These are phyloP conservation scores for Idaea dimidiata DNA, from an alignment of 2,888 invertebrate genomes.

Conservation along the genomic window DNA sequence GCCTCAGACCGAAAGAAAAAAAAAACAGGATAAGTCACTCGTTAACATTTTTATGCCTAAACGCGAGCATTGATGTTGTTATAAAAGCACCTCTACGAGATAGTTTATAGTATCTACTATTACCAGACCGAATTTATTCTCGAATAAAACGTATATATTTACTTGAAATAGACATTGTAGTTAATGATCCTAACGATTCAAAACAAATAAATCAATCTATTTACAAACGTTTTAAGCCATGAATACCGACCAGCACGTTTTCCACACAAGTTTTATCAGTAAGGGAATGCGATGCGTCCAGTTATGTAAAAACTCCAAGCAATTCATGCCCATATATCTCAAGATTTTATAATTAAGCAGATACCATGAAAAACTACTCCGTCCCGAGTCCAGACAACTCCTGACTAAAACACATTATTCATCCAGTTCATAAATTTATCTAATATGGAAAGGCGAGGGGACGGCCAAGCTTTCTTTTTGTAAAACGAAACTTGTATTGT, in stretches of 20 bases:
- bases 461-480: neutral
- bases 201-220: conserved; percentile 1
- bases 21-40: too few species aligned
- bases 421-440: neutral
- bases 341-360: conserved; percentile 29
- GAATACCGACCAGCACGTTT: neutral
- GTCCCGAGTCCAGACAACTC: neutral
- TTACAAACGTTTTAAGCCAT: neutral
- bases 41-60: too few species aligned
- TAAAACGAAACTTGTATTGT: neutral
- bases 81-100: too few species aligned
- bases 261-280: neutral
- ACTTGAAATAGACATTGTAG: neutral
- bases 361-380: conserved; percentile 18
- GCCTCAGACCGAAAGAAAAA: too few species aligned
- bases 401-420: neutral
- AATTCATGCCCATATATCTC: conserved; percentile 17
- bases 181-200: neutral
- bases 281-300: conserved; percentile 10
- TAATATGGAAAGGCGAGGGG: neutral
- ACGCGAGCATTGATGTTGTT: too few species aligned
- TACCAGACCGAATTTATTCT: too few species aligned
- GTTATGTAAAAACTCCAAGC: conserved; percentile 18
- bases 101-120: too few species aligned
- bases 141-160: neutral